A percentile compares a stretch with the other conserved stretches of the same genome.
phyloP scores from a whole-genome alignment of 2,797 vertebrate species.

The Apogon talboti region DNA sequence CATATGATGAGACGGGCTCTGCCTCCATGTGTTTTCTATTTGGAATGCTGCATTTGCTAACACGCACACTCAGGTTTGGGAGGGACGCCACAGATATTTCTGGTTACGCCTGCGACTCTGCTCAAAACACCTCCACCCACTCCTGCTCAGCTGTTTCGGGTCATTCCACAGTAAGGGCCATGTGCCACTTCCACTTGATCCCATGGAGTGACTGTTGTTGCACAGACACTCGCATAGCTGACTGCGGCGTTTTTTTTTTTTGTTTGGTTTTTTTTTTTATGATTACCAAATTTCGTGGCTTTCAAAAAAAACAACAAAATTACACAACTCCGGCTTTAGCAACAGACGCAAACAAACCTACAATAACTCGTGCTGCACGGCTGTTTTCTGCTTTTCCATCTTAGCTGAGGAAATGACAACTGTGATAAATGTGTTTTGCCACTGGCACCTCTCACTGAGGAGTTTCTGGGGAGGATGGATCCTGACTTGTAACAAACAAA shows the following conservation, averaged over 20 bases:
- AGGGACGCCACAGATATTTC: slow-evolving; percentile 82
- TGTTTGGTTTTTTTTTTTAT: background rate
- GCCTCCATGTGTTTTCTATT: slow-evolving; percentile 76
- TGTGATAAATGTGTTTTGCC: slow-evolving; percentile 11
- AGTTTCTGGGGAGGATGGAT: slow-evolving; percentile 34
- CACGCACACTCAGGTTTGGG: slow-evolving; percentile 73
- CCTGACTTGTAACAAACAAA: slow-evolving; percentile 48
- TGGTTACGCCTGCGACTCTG: slow-evolving; percentile 66
- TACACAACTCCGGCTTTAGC: slow-evolving; percentile 10
- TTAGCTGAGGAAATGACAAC: slow-evolving; percentile 17
- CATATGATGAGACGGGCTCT: slow-evolving; percentile 46
- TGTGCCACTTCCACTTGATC: slow-evolving; percentile 73
- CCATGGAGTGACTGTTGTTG: slow-evolving; percentile 51
- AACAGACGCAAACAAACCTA: background rate
- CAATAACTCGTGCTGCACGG: background rate
- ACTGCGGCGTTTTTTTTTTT: slow-evolving; percentile 11
- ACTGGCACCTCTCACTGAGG: slow-evolving; percentile 26
- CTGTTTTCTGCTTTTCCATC: background rate
- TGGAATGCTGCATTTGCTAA: slow-evolving; percentile 80
- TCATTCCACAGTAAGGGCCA: slow-evolving; percentile 76
- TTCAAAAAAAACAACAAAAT: slow-evolving; percentile 3
- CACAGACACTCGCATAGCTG: slow-evolving; percentile 43
- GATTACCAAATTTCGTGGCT: slow-evolving; percentile 2
- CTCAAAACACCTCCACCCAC: slow-evolving; percentile 78
- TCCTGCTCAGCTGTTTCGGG: slow-evolving; percentile 83